Percentiles rank a stretch among this genome's conserved stretches.
These are phyloP conservation scores for Orchesella cincta DNA, from an alignment of 1,140 invertebrate genomes.

Conservation along the genomic window DNA sequence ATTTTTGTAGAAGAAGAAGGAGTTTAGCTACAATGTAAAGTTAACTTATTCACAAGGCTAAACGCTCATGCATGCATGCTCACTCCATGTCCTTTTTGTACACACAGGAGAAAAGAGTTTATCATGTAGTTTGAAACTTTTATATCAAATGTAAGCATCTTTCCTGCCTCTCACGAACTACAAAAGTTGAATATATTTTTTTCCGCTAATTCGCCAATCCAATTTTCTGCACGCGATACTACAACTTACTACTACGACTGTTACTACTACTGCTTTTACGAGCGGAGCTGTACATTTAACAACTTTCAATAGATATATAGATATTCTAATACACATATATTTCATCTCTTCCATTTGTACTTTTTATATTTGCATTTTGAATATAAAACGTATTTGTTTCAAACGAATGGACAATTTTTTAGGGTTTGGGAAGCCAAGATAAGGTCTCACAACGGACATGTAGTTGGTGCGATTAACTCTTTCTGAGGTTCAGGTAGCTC, in stretches of 20 bases:
- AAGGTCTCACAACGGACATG: neutral
- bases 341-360: neutral
- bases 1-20: neutral
- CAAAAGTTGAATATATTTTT: slow-evolving; percentile 33
- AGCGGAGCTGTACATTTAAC: slow-evolving; percentile 2
- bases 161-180: slow-evolving; percentile 7
- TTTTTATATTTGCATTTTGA: slow-evolving; percentile 11
- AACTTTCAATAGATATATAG: slow-evolving; percentile 17
- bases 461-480: neutral
- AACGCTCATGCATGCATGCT: neutral
- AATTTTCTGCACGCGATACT: slow-evolving; percentile 49
- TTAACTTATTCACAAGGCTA: no score
- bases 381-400: neutral
- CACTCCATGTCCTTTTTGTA: slow-evolving; percentile 4
- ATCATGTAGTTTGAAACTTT: slow-evolving; percentile 11
- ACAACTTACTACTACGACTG: neutral
- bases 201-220: slow-evolving; percentile 41
- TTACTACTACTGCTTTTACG: neutral
- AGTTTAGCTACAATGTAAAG: slow-evolving; percentile 6
- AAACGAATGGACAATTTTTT: neutral
- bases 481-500: neutral
- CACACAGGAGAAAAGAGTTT: neutral
- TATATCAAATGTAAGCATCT: slow-evolving; percentile 26
- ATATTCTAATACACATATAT: neutral
- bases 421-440: neutral